Percentiles rank a stretch among this genome's conserved stretches.
Conservation (phyloP, 2,888 invertebrate species). For the Agrotis segetum region DNA sequence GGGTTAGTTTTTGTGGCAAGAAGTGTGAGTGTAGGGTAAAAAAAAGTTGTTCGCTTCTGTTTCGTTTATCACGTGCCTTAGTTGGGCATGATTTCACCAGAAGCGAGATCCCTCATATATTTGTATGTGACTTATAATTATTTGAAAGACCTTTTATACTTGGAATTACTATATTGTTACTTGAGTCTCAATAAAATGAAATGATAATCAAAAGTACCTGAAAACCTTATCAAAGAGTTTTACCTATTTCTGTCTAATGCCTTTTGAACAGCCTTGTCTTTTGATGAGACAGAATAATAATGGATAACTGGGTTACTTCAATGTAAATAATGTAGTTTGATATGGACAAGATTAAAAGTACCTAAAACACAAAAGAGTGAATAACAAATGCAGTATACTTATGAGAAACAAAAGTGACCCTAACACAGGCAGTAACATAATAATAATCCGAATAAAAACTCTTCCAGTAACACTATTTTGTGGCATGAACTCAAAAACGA, state of each 20-base stretch:
- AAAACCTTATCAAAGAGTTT: not conserved
- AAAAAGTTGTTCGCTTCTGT: not conserved
- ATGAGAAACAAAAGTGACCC: no score
- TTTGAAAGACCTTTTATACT: not conserved
- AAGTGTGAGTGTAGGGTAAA: not conserved
- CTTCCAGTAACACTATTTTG: no score
- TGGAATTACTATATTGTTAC: not conserved
- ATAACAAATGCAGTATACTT: no score
- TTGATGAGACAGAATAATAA: not conserved
- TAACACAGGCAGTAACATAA: no score
- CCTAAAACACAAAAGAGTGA: no score
- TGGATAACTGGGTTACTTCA: not conserved
- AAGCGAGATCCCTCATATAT: no score
- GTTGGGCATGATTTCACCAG: not conserved
- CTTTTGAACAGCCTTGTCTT: no score
- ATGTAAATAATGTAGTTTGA: not conserved
- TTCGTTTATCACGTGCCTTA: not conserved
- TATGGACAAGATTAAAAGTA: not conserved
- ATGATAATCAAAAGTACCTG: not conserved
- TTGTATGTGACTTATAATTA: not conserved
- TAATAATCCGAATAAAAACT: no score
- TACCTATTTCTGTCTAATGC: no score
- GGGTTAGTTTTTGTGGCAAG: conserved; percentile 25
- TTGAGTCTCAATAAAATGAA: not conserved
- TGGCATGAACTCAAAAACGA: not conserved